Conservation (phyloP, 1,140 invertebrate species). For the Drosophila leontia region DNA sequence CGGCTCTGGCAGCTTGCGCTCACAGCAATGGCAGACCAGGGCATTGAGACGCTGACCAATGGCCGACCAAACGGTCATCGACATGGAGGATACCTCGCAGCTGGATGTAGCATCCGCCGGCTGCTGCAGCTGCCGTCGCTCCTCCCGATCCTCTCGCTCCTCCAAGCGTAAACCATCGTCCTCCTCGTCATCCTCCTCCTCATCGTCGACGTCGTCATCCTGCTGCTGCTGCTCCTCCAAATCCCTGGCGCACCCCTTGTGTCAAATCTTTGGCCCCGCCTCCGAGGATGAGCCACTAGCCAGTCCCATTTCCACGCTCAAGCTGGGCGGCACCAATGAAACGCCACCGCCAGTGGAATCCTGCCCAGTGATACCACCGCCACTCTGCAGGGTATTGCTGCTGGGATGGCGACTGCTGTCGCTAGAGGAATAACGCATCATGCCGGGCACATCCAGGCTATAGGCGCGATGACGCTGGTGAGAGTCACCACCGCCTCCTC, state of each 20-base stretch:
- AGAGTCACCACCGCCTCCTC: slow-evolving; percentile 13
- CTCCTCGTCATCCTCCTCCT: slow-evolving; percentile 14
- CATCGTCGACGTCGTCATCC: not conserved
- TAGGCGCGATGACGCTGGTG: slow-evolving; percentile 75
- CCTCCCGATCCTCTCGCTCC: slow-evolving; percentile 11
- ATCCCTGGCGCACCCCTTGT: slow-evolving; percentile 74
- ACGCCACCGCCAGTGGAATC: not conserved
- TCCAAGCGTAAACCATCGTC: slow-evolving; percentile 16
- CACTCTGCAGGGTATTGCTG: slow-evolving; percentile 79
- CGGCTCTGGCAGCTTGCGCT: slow-evolving; percentile 83
- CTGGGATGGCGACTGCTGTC: slow-evolving; percentile 80
- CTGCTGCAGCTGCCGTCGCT: slow-evolving; percentile 31
- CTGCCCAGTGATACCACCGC: not conserved
- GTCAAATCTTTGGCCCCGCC: slow-evolving; percentile 81
- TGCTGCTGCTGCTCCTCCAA: slow-evolving; percentile 22
- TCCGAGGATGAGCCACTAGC: slow-evolving; percentile 65
- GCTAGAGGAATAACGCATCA: slow-evolving; percentile 60
- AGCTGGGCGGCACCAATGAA: slow-evolving; percentile 34
- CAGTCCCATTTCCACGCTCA: slow-evolving; percentile 72
- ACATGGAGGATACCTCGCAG: slow-evolving; percentile 81
- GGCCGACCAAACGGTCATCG: slow-evolving; percentile 80
- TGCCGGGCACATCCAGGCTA: slow-evolving; percentile 78
- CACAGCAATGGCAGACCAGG: slow-evolving; percentile 84
- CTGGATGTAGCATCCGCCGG: slow-evolving; percentile 60
- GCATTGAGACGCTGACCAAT: slow-evolving; percentile 80